A percentile compares a stretch with the other conserved stretches of the same genome.
phyloP scores from a whole-genome alignment of 2,888 invertebrate species.

The Strigamia maritima region DNA sequence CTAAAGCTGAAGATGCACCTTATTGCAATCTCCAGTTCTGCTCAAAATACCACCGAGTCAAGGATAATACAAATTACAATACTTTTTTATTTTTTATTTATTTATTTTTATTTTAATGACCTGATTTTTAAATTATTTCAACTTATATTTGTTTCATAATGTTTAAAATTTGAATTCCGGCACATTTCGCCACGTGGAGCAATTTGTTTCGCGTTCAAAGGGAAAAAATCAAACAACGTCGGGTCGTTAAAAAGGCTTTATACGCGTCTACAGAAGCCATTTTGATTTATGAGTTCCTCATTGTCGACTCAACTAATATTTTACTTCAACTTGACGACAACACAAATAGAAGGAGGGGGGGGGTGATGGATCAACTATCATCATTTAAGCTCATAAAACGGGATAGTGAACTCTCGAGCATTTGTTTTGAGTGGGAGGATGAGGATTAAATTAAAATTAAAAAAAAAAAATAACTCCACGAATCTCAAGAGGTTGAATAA shows the following conservation, averaged over 20 bases:
- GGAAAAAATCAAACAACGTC: background rate
- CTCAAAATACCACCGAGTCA: background rate
- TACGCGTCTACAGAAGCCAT: background rate
- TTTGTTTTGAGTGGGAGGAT: too few relatives aligned
- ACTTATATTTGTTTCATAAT: too few relatives aligned
- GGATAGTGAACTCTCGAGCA: background rate
- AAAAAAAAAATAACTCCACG: background rate
- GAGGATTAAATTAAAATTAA: background rate
- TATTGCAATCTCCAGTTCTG: background rate
- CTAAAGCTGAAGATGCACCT: background rate
- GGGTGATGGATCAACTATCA: background rate
- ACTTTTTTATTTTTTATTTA: too few relatives aligned
- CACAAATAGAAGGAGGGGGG: background rate
- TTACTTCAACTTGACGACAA: background rate
- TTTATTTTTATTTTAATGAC: background rate
- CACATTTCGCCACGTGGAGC: background rate
- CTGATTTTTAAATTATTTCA: background rate
- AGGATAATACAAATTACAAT: background rate
- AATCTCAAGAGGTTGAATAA: background rate
- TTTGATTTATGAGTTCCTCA: background rate
- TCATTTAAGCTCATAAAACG: background rate
- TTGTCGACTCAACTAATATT: constrained; percentile 9
- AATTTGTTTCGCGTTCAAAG: background rate
- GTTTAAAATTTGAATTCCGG: too few relatives aligned
- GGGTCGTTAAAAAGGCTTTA: background rate